Evolutionary conservation across 2,888 invertebrate species (phyloP).

Genomic region (Tiphia femorata): DNA sequence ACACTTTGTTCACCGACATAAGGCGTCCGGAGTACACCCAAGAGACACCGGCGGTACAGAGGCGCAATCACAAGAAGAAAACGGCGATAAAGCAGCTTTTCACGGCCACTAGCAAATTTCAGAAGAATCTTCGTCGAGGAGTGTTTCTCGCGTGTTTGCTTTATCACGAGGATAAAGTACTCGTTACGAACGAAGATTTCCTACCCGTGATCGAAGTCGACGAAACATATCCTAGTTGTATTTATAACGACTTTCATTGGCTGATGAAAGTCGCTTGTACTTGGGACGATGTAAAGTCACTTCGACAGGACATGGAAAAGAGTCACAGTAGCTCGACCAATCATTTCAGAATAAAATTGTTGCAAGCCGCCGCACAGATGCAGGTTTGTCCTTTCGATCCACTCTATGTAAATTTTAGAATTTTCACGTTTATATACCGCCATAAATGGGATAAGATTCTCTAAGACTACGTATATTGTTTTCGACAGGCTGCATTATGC

Average conservation of each 20-base stretch:
- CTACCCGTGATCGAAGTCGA: conserved; percentile 97
- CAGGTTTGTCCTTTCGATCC: conserved; percentile 69
- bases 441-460: too few relatives aligned
- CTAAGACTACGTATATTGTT: too few relatives aligned
- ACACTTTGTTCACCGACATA: conserved; percentile 81
- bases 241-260: conserved; percentile 97
- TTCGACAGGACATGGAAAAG: conserved; percentile 95
- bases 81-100: conserved; percentile 94
- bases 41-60: conserved; percentile 76
- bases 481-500: conserved; percentile 90
- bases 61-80: conserved; percentile 85
- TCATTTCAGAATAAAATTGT: conserved; percentile 91
- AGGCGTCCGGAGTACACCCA: conserved; percentile 77
- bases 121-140: conserved; percentile 92
- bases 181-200: conserved; percentile 97
- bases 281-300: conserved; percentile 95
- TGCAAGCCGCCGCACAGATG: conserved; percentile 94
- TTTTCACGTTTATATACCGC: too few relatives aligned
- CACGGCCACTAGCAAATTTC: conserved; percentile 96
- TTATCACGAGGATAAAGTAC: conserved; percentile 94
- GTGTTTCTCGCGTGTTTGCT: conserved; percentile 93
- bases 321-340: conserved; percentile 88
- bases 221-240: conserved; percentile 92
- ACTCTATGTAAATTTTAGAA: too few relatives aligned
- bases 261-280: conserved; percentile 97